phyloP scores from a whole-genome alignment of 2,888 invertebrate genomes.

The Nematopogon swammerdamellus region DNA sequence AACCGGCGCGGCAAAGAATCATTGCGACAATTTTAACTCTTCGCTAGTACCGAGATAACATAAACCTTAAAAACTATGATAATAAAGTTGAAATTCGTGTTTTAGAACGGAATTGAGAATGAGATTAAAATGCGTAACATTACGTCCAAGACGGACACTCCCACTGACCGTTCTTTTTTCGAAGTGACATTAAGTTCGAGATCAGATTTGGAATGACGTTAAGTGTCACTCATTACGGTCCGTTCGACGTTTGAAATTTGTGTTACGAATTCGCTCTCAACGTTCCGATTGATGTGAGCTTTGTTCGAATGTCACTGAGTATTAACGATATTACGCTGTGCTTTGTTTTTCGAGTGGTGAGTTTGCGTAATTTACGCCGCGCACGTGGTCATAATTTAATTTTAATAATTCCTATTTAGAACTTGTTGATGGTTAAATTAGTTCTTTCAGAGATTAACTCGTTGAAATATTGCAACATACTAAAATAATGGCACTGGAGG shows the following conservation, averaged over 20 bases:
- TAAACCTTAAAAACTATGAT: neutral
- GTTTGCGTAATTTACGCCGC: too few species aligned
- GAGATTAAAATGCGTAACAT: neutral
- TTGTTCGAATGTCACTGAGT: neutral
- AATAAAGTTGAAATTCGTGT: neutral
- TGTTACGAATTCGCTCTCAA: neutral
- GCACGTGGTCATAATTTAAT: too few species aligned
- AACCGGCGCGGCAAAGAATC: neutral
- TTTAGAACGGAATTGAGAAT: neutral
- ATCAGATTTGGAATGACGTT: neutral
- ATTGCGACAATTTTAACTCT: neutral
- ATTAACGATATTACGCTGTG: neutral
- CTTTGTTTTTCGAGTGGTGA: too few species aligned
- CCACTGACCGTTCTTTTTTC: neutral
- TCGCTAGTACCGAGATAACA: neutral
- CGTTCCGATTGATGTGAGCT: neutral
- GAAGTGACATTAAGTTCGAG: neutral
- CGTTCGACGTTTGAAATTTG: neutral
- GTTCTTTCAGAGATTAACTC: too few species aligned
- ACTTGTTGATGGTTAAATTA: too few species aligned
- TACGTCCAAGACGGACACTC: neutral
- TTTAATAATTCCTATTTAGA: too few species aligned
- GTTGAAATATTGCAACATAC: too few species aligned
- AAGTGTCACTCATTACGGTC: neutral
- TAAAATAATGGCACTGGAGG: too few species aligned